Evolutionary conservation across 2,888 invertebrate genomes (phyloP).

Genomic region (Mesopsocus fuscifrons): DNA sequence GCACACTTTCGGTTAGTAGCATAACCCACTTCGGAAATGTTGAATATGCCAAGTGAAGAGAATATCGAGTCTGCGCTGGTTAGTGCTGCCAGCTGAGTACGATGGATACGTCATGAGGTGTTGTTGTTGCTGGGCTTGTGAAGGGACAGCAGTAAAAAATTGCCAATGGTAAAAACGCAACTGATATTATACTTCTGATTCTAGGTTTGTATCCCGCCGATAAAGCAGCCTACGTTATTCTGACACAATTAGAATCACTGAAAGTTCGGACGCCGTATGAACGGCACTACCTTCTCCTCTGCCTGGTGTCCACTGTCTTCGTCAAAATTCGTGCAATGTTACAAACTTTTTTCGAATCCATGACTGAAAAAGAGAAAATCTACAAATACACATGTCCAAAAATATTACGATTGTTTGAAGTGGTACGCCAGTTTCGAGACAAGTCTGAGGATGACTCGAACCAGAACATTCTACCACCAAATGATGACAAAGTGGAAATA

Average conservation of each 20-base stretch:
- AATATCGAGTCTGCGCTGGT: too few relatives aligned
- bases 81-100: too few relatives aligned
- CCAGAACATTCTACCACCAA: too few relatives aligned
- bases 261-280: slow-evolving; percentile 81
- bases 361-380: slow-evolving; percentile 49
- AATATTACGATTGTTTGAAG: slow-evolving; percentile 54
- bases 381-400: slow-evolving; percentile 61
- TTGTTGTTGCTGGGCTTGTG: too few relatives aligned
- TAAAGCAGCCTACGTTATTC: slow-evolving; percentile 56
- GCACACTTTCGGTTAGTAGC: too few relatives aligned
- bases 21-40: too few relatives aligned
- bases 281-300: slow-evolving; percentile 65
- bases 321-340: slow-evolving; percentile 56
- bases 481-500: too few relatives aligned
- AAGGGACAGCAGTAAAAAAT: too few relatives aligned
- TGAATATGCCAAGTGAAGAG: too few relatives aligned
- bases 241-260: slow-evolving; percentile 61
- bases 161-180: too few relatives aligned
- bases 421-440: slow-evolving; percentile 50
- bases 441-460: too few relatives aligned
- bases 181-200: slow-evolving; percentile 19
- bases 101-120: too few relatives aligned
- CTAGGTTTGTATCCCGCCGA: slow-evolving; percentile 82
- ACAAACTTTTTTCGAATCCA: slow-evolving; percentile 42
- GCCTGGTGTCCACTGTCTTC: slow-evolving; percentile 55